These are phyloP conservation scores for Glaucomys volans DNA, from an alignment of 2,113 vertebrate species.

Conservation along the genomic window DNA sequence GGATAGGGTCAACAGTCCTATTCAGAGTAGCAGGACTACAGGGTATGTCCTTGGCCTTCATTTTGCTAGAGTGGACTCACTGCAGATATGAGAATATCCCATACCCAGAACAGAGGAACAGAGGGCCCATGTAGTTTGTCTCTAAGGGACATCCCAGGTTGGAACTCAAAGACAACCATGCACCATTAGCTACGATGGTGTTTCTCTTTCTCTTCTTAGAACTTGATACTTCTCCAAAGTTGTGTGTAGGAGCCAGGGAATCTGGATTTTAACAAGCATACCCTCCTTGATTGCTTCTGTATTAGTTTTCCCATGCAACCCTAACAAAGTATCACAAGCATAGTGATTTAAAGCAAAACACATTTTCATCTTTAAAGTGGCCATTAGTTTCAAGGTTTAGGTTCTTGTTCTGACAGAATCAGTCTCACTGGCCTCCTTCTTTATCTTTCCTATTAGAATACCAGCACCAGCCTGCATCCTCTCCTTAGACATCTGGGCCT, in stretches of 20 bases:
- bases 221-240: neutral
- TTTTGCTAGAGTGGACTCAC: neutral
- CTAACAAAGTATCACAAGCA: neutral
- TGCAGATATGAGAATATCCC: neutral
- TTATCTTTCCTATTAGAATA: too few species aligned
- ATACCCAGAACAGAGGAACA: neutral
- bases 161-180: neutral
- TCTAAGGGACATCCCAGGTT: neutral
- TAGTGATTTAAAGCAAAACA: neutral
- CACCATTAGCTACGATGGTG: neutral
- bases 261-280: neutral
- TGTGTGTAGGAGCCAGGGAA: neutral
- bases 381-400: neutral
- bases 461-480: neutral
- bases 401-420: neutral
- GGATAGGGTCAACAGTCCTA: neutral
- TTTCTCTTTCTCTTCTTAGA: neutral
- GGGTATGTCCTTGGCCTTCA: neutral
- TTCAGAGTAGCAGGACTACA: neutral
- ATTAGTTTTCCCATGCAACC: neutral
- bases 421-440: rapidly evolving
- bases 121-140: neutral
- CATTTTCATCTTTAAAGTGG: neutral
- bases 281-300: neutral
- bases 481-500: neutral